Conservation (phyloP, 2,888 invertebrate genomes). For the Platycnemis pennipes region DNA sequence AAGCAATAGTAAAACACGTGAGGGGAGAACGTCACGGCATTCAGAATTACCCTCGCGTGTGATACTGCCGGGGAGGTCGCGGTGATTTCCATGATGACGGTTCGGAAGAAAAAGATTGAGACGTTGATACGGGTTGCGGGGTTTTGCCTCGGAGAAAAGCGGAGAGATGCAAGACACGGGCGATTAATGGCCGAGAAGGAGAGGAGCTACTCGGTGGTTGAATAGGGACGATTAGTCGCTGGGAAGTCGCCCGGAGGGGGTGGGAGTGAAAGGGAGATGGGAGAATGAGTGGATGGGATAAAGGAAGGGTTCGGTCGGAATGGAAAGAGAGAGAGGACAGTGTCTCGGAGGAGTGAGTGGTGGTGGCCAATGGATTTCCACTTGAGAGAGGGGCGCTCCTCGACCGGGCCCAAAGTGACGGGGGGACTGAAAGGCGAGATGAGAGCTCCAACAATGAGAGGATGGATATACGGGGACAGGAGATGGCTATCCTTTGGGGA, state of each 20-base stretch:
- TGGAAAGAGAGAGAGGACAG: not conserved
- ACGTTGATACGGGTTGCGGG: not conserved
- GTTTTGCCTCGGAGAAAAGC: no score
- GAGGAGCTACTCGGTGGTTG: not conserved
- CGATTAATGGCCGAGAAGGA: not conserved
- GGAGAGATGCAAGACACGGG: not conserved
- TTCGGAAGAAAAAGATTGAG: not conserved
- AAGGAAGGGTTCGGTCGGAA: not conserved
- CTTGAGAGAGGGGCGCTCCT: no score
- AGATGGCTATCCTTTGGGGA: not conserved
- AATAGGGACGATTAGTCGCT: not conserved
- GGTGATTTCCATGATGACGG: not conserved
- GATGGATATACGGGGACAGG: not conserved
- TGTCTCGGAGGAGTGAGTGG: not conserved
- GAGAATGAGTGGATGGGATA: not conserved
- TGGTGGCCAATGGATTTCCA: slow-evolving; percentile 9
- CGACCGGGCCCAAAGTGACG: not conserved
- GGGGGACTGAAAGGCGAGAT: not conserved
- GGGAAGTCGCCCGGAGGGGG: not conserved
- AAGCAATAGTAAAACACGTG: not conserved
- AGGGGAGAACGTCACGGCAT: not conserved
- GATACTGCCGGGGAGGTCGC: not conserved
- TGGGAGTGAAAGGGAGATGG: not conserved
- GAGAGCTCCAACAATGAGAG: not conserved
- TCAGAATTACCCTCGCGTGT: not conserved